Percentiles rank a stretch among this genome's conserved stretches.
Evolutionary conservation across 2,113 vertebrate genomes (phyloP).

Genomic region (Hyaena hyaena): DNA sequence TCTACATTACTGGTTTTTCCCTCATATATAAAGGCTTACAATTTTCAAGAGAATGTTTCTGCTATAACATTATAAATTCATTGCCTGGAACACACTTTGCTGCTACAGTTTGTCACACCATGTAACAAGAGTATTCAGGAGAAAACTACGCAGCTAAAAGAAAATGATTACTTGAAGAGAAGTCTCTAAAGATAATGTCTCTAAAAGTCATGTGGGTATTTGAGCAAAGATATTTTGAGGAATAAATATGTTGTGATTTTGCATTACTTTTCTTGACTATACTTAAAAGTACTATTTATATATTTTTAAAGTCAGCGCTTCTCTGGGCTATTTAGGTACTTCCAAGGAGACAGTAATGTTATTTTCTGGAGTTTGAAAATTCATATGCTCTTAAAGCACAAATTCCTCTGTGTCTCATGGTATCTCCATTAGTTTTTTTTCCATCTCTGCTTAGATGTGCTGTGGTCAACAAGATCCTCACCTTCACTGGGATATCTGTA

Average conservation of each 20-base stretch:
- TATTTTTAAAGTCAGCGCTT: neutral
- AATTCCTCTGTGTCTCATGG: neutral
- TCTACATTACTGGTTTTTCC: constrained; percentile 65
- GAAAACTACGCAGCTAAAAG: neutral
- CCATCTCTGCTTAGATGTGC: neutral
- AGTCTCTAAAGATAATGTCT: neutral
- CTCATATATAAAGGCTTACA: constrained; percentile 55
- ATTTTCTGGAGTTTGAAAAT: neutral
- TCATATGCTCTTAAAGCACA: neutral
- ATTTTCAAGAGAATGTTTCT: constrained; percentile 59
- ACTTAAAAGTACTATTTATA: neutral
- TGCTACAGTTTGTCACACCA: constrained; percentile 61
- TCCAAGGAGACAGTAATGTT: neutral
- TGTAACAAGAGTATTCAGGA: constrained; percentile 55
- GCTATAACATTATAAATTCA: constrained; percentile 60
- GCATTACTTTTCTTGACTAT: neutral
- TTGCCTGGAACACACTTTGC: constrained; percentile 55
- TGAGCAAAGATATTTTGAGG: neutral
- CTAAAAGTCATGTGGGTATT: neutral
- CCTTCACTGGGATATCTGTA: neutral
- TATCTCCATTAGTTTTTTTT: neutral
- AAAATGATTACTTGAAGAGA: neutral
- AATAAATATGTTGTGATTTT: neutral
- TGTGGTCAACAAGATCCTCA: neutral
- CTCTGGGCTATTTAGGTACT: neutral